Evolutionary conservation across 2,888 invertebrate species (phyloP).

Genomic region (Cenopis cana): DNA sequence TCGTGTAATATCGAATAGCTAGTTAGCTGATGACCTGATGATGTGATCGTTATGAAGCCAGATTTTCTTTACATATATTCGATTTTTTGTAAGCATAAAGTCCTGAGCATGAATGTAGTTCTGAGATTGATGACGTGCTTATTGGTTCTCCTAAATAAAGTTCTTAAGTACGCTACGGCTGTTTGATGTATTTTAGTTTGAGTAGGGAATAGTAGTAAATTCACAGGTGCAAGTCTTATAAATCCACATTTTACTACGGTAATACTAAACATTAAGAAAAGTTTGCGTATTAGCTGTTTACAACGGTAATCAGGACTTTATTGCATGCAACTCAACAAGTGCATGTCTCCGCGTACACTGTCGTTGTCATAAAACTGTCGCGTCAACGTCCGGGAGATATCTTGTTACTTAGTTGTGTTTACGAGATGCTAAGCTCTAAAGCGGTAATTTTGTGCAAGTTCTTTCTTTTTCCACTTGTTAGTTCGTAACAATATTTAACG

Average conservation of each 20-base stretch:
- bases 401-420: slow-evolving; percentile 20
- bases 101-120: too few relatives aligned
- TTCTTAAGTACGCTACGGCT: too few relatives aligned
- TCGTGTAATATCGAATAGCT: too few relatives aligned
- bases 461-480: slow-evolving; percentile 17
- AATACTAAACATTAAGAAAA: background rate
- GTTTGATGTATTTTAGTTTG: too few relatives aligned
- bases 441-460: slow-evolving; percentile 22
- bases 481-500: slow-evolving; percentile 11
- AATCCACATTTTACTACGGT: background rate
- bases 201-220: background rate
- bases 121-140: too few relatives aligned
- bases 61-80: too few relatives aligned
- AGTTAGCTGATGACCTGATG: too few relatives aligned
- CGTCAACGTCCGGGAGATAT: slow-evolving; percentile 13
- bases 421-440: slow-evolving; percentile 35
- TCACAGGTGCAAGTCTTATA: background rate
- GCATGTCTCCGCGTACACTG: background rate
- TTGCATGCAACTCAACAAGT: slow-evolving; percentile 23
- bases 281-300: slow-evolving; percentile 7
- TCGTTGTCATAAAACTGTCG: slow-evolving; percentile 11
- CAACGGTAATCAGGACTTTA: slow-evolving; percentile 19
- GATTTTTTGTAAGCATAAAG: too few relatives aligned
- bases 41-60: too few relatives aligned
- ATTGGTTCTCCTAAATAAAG: too few relatives aligned